A percentile compares a stretch with the other conserved stretches of the same genome.
These are phyloP conservation scores for Vespertilio murinus DNA, from an alignment of 2,797 vertebrate genomes.

Conservation along the genomic window DNA sequence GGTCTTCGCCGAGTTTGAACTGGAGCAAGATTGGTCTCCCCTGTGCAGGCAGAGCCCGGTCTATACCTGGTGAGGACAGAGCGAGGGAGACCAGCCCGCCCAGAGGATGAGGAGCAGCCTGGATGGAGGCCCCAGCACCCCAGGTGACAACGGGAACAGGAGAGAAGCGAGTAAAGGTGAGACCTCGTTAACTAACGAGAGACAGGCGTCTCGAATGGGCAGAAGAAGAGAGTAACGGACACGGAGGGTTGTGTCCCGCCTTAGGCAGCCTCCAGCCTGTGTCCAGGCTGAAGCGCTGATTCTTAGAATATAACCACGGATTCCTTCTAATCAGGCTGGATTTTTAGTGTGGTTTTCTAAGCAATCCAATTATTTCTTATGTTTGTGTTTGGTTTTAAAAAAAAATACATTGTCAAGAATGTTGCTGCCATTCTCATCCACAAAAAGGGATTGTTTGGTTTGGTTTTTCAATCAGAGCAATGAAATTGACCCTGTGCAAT, in stretches of 20 bases:
- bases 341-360: neutral
- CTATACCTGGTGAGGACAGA: neutral
- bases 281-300: neutral
- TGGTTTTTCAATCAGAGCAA: neutral
- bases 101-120: neutral
- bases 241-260: neutral
- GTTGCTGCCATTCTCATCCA: neutral
- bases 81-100: neutral
- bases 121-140: neutral
- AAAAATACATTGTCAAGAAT: neutral
- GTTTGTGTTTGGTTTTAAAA: neutral
- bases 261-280: too few relatives aligned
- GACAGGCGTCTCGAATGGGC: neutral
- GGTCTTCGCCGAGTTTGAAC: neutral
- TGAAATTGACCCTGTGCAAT: neutral
- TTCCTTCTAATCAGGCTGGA: neutral
- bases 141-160: too few relatives aligned
- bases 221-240: neutral
- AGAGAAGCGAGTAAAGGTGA: rapidly evolving
- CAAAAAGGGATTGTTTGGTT: neutral
- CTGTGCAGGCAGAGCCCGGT: neutral
- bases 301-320: neutral
- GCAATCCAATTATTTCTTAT: neutral
- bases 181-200: rapidly evolving
- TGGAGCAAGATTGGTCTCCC: neutral